Percentiles rank a stretch among this genome's conserved stretches.
phyloP scores from a whole-genome alignment of 2,113 vertebrate genomes.

The Thamnaconus septentrionalis region DNA sequence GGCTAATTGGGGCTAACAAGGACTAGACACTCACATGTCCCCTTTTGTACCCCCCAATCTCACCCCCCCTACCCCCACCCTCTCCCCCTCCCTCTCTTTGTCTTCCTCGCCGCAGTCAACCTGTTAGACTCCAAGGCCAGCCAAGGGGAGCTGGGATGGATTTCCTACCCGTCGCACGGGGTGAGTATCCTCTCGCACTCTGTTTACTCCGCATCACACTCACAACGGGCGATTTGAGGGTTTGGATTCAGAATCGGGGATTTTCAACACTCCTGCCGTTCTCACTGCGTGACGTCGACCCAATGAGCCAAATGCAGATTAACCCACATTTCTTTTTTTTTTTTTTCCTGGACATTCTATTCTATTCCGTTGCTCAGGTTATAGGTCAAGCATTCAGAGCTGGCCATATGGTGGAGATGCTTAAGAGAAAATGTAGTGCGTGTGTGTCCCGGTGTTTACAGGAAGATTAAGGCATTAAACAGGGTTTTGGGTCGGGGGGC shows the following conservation, averaged over 20 bases:
- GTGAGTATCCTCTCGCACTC: constrained; percentile 80
- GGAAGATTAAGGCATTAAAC: constrained; percentile 55
- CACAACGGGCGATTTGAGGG: too few relatives aligned
- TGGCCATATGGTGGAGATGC: constrained; percentile 54
- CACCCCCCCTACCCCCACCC: too few relatives aligned
- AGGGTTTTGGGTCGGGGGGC: constrained; percentile 40
- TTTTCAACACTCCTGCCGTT: constrained; percentile 35
- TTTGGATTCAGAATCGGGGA: constrained; percentile 12
- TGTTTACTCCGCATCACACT: constrained; percentile 11
- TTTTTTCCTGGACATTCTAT: constrained; percentile 25
- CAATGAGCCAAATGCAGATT: constrained; percentile 57
- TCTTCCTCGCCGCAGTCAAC: constrained; percentile 85
- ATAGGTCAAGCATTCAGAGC: constrained; percentile 53
- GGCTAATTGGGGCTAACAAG: constrained; percentile 74
- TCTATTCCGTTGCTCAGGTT: constrained; percentile 42
- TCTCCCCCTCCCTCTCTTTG: constrained; percentile 62
- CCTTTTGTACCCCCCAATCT: constrained; percentile 55
- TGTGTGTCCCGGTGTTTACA: constrained; percentile 36
- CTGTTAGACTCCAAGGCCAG: constrained; percentile 98
- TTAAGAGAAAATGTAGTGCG: constrained; percentile 37
- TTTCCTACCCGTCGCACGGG: constrained; percentile 96
- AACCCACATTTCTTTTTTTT: constrained; percentile 52
- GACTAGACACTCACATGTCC: constrained; percentile 63
- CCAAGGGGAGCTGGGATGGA: constrained; percentile 98
- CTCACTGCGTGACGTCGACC: constrained; percentile 36